These are phyloP conservation scores for Larimichthys polyactis DNA, from an alignment of 2,113 vertebrate genomes.

Conservation along the genomic window DNA sequence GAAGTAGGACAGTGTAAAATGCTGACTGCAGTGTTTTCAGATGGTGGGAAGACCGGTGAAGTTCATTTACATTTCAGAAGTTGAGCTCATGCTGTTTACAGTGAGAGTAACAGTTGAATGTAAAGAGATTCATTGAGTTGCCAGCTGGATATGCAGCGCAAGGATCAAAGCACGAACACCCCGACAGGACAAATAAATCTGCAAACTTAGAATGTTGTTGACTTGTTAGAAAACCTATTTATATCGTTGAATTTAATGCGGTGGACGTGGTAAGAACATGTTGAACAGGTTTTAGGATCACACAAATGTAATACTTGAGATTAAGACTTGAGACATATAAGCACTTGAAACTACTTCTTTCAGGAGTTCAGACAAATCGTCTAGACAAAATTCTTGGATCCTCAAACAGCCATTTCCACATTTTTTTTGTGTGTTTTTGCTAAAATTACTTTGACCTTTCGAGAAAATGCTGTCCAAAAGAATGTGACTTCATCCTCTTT, in stretches of 20 bases:
- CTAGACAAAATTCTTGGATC: neutral
- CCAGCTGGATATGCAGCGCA: neutral
- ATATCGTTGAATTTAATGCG: neutral
- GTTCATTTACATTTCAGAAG: conserved; percentile 46
- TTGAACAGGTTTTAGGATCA: neutral
- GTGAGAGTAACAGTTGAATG: no score
- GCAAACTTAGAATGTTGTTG: neutral
- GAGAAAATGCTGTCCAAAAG: neutral
- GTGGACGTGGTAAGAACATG: neutral
- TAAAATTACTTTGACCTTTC: no score
- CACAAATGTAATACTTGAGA: neutral
- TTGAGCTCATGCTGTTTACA: no score
- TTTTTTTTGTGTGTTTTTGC: neutral
- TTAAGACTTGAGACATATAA: neutral
- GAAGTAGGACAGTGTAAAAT: conserved; percentile 25
- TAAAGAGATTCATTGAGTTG: no score
- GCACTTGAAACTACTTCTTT: neutral
- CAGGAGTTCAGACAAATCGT: neutral
- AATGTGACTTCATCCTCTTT: no score
- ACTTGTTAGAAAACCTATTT: neutral
- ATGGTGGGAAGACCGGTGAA: conserved; percentile 14
- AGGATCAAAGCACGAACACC: neutral
- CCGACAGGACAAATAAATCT: neutral
- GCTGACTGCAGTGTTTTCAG: conserved; percentile 41
- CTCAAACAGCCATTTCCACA: neutral